Percentiles rank a stretch among this genome's conserved stretches.
These are phyloP conservation scores for Caenorhabditis uteleia DNA, from an alignment of 2,888 invertebrate species.

Conservation along the genomic window DNA sequence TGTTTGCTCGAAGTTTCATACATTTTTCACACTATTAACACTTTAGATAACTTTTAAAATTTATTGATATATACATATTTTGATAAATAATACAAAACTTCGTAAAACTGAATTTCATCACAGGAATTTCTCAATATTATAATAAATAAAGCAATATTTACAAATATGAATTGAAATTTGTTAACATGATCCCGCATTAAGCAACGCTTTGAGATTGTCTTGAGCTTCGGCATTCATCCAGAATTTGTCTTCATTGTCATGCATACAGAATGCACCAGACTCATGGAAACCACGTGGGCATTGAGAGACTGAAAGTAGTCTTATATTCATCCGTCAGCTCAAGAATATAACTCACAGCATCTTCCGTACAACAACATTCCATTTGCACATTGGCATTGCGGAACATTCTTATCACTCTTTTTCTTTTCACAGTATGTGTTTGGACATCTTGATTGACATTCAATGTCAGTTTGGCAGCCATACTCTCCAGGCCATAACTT, in stretches of 20 bases:
- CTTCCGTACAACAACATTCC: slow-evolving; percentile 65
- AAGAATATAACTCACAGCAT: slow-evolving; percentile 54
- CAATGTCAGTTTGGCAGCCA: slow-evolving; percentile 60
- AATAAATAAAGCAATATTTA: slow-evolving; percentile 7
- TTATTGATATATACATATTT: no score
- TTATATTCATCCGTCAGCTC: background rate
- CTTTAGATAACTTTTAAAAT: no score
- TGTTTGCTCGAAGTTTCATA: no score
- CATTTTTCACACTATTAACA: no score
- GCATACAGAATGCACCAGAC: slow-evolving; percentile 62
- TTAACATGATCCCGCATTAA: slow-evolving; percentile 62
- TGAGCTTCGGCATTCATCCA: slow-evolving; percentile 63
- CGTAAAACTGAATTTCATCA: no score
- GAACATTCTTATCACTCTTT: slow-evolving; percentile 59
- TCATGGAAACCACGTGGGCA: slow-evolving; percentile 65
- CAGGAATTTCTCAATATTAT: no score
- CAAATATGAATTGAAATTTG: slow-evolving; percentile 8
- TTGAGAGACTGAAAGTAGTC: slow-evolving; percentile 53
- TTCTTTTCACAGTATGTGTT: slow-evolving; percentile 64
- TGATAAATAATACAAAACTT: no score
- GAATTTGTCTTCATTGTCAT: slow-evolving; percentile 65
- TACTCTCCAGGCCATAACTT: slow-evolving; percentile 68
- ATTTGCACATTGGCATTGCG: slow-evolving; percentile 65
- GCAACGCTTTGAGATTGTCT: slow-evolving; percentile 55
- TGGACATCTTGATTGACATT: slow-evolving; percentile 62